These are phyloP conservation scores for Ectemnius lituratus DNA, from an alignment of 2,888 invertebrate species.

Conservation along the genomic window DNA sequence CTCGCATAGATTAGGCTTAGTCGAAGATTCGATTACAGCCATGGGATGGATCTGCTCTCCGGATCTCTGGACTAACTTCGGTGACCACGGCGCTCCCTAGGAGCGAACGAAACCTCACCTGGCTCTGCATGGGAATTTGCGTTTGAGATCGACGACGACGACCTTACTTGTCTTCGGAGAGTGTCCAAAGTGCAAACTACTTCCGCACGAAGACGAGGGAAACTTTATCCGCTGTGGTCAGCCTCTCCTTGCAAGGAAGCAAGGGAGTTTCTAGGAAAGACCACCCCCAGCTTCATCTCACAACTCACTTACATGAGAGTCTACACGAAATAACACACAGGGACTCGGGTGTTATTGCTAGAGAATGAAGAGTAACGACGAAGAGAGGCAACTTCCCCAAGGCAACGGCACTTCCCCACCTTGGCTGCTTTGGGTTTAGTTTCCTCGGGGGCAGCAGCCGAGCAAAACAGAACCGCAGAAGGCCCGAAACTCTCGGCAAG, in stretches of 20 bases:
- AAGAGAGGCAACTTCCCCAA: constrained; percentile 14
- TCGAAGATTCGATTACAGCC: constrained; percentile 65
- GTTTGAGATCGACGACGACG: constrained; percentile 65
- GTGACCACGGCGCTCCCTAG: constrained; percentile 67
- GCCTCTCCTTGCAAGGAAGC: too few relatives aligned
- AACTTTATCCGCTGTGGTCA: constrained; percentile 18
- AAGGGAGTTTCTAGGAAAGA: too few relatives aligned
- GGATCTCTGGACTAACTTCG: constrained; percentile 62
- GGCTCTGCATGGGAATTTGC: constrained; percentile 70
- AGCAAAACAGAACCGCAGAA: constrained; percentile 54
- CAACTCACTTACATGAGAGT: too few relatives aligned
- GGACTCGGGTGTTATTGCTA: too few relatives aligned
- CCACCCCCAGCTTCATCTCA: too few relatives aligned
- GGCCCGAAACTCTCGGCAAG: constrained; percentile 71
- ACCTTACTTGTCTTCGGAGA: constrained; percentile 19
- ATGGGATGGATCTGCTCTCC: constrained; percentile 62
- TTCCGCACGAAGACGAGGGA: constrained; percentile 17
- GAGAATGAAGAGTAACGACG: not conserved
- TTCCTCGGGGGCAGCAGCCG: constrained; percentile 7
- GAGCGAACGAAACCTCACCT: constrained; percentile 59
- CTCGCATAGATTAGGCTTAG: constrained; percentile 48
- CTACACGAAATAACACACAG: too few relatives aligned
- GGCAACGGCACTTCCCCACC: constrained; percentile 26
- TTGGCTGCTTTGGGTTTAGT: not conserved
- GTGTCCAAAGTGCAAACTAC: constrained; percentile 36